Evolutionary conservation across 2,888 invertebrate genomes (phyloP), one percentile per base, ranked within the genome.

Genomic region (Thereva unica): DNA sequence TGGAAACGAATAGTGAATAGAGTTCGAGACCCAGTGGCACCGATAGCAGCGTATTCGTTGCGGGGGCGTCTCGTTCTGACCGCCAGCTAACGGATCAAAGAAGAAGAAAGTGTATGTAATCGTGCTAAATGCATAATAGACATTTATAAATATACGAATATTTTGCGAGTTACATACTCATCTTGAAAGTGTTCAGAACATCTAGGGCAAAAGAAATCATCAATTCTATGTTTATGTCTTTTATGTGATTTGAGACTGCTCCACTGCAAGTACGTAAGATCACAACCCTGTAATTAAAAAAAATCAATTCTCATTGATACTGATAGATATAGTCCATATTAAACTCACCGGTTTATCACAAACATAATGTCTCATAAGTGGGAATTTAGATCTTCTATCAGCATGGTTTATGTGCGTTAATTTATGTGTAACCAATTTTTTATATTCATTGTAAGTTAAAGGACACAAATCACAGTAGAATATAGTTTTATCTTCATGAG

Each of bases 241-340:
- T 78, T 80, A 57, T 79, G 79, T 0, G 75, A 74, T 40, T 76
- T 74, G 9, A 80, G 64, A 0, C 78, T 75, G 41, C 76, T 74
- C 79, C 79, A 79, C 38, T 76, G 74, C 0, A 73, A 64, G 68
- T 78, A 80, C 1, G 74, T 71, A 59, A 76, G 75, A 4, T 49
- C 64, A 64, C 79, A 79, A 5, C 74, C 69, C 79, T 80, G 52
- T 2, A 68, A 45, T n/a, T 6, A 44, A 57, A 44, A 66, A 38
- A 40, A 53, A 59, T 38, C 2, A 63, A 59, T 10, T 45, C 37
- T 6, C 37, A 54, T 6, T 67, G 7, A 12, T 23, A 35, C 34
- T 42, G 8, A 10, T 47, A 12, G 52, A 52, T 57, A 34, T 57
- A 34, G n/a, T 4, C 12, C 8, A 49, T 9, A 41, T 8, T 50